These are phyloP conservation scores for Halichoeres trimaculatus DNA, from an alignment of 2,113 vertebrate genomes.

Conservation along the genomic window DNA sequence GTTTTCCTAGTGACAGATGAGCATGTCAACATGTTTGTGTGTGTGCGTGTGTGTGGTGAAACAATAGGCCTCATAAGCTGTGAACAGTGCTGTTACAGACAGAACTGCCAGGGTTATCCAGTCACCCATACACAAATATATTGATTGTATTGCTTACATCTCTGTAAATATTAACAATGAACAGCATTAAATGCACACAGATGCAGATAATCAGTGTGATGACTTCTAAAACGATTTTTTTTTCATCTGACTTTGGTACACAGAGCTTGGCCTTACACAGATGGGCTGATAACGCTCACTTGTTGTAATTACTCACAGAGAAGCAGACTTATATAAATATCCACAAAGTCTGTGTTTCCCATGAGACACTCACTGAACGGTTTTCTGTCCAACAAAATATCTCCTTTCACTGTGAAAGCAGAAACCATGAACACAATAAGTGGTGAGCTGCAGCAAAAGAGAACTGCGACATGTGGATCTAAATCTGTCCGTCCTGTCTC, in stretches of 20 bases:
- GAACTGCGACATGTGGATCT: conserved; percentile 68
- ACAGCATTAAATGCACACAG: conserved; percentile 5
- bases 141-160: conserved; percentile 17
- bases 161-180: conserved; percentile 13
- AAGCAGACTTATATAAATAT: conserved; percentile 20
- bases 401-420: neutral
- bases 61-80: conserved; percentile 73
- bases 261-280: conserved; percentile 19
- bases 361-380: neutral
- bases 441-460: conserved; percentile 34
- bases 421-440: conserved; percentile 27
- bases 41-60: conserved; percentile 57
- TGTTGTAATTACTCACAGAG: conserved; percentile 24
- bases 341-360: neutral
- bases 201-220: neutral
- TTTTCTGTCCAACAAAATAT: neutral
- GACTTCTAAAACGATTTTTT: conserved; percentile 9
- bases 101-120: conserved; percentile 42
- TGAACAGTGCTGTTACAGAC: conserved; percentile 63
- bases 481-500: conserved; percentile 76
- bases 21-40: conserved; percentile 80
- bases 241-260: conserved; percentile 8
- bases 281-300: conserved; percentile 28
- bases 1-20: conserved; percentile 84
- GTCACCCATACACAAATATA: conserved; percentile 40